A percentile compares a stretch with the other conserved stretches of the same genome.
phyloP scores from a whole-genome alignment of 2,888 invertebrate species.

The Eilema depressum region DNA sequence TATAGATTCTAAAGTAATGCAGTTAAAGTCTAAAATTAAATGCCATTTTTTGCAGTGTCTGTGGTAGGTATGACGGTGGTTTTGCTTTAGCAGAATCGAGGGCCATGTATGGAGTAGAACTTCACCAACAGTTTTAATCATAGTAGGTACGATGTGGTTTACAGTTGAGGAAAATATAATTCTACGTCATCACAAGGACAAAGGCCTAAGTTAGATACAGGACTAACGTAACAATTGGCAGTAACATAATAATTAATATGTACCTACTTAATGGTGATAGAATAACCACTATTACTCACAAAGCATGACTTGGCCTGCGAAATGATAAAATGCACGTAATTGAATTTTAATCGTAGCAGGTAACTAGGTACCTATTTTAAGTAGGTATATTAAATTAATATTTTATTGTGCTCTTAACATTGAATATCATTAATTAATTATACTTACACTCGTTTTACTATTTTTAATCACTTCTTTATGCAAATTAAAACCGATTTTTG shows the following conservation, averaged over 20 bases:
- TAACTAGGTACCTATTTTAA: not conserved
- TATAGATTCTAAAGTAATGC: too few relatives aligned
- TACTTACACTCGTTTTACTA: slow-evolving; percentile 4
- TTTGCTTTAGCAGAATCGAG: too few relatives aligned
- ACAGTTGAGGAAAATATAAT: not conserved
- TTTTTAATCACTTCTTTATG: not conserved
- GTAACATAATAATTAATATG: too few relatives aligned
- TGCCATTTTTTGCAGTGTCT: too few relatives aligned
- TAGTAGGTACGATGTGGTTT: not conserved
- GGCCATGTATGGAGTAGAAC: too few relatives aligned
- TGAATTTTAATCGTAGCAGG: slow-evolving; percentile 26
- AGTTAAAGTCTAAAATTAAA: too few relatives aligned
- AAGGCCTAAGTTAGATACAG: not conserved
- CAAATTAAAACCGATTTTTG: slow-evolving; percentile 2
- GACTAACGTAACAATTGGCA: slow-evolving; percentile 5
- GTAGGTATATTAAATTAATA: slow-evolving; percentile 12
- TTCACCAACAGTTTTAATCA: too few relatives aligned
- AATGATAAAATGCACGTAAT: slow-evolving; percentile 18
- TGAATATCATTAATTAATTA: slow-evolving; percentile 7
- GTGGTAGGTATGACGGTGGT: too few relatives aligned
- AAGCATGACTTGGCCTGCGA: slow-evolving; percentile 6
- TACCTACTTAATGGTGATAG: not conserved
- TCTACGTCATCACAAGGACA: slow-evolving; percentile 12
- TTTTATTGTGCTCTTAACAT: slow-evolving; percentile 16
- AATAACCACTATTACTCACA: slow-evolving; percentile 7